Evolutionary conservation across 2,113 vertebrate species (phyloP).

Genomic region (Otus sunia): DNA sequence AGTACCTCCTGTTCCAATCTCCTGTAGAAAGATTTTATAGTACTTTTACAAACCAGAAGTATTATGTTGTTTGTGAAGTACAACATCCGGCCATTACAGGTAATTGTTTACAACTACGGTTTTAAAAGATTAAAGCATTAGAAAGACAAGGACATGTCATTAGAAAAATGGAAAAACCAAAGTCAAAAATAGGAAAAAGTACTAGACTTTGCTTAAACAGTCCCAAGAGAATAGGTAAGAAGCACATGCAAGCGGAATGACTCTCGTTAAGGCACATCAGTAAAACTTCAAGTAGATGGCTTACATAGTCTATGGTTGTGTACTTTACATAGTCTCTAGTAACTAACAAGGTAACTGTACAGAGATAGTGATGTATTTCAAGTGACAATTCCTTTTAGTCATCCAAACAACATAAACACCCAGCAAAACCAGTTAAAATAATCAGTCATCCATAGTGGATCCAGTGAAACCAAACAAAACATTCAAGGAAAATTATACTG

Average conservation of each 20-base stretch:
- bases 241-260: neutral
- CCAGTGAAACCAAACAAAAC: neutral
- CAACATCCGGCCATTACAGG: neutral
- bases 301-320: neutral
- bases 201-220: neutral
- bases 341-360: neutral
- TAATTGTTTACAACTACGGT: neutral
- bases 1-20: constrained; percentile 95
- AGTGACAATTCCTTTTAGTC: neutral
- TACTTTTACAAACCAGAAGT: neutral
- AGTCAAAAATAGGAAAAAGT: neutral
- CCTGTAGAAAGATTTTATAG: constrained; percentile 74
- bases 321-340: neutral
- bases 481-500: neutral
- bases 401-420: neutral
- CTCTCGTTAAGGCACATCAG: neutral
- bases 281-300: neutral
- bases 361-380: neutral
- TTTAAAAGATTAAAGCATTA: neutral
- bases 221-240: neutral
- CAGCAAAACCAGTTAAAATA: neutral
- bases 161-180: neutral
- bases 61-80: neutral
- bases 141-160: neutral
- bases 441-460: neutral